These are phyloP conservation scores for Enteromius trimaculatus DNA, from an alignment of 2,797 vertebrate species.

Conservation along the genomic window DNA sequence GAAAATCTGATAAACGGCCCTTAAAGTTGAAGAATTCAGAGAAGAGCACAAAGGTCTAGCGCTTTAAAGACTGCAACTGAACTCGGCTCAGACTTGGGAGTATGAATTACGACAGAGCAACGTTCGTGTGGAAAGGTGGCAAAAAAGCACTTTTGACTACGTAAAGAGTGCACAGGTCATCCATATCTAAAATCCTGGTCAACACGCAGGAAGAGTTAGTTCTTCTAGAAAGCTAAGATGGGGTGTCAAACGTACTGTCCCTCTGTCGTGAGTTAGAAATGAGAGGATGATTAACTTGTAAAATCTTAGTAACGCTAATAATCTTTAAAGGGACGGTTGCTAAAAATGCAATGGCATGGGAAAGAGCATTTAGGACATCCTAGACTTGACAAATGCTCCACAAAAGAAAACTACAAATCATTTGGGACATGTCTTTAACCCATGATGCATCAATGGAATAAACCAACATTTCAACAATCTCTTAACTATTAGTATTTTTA, in stretches of 20 bases:
- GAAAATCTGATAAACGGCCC: slow-evolving; percentile 57
- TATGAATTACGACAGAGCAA: slow-evolving; percentile 50
- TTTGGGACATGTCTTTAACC: background rate
- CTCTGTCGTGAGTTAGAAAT: slow-evolving; percentile 48
- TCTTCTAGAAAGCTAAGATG: slow-evolving; percentile 28
- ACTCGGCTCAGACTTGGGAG: slow-evolving; percentile 47
- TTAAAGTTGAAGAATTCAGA: slow-evolving; percentile 60
- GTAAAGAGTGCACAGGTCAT: slow-evolving; percentile 24
- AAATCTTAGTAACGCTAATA: slow-evolving; percentile 56
- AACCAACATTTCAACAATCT: background rate
- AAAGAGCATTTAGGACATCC: background rate
- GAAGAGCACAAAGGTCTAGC: slow-evolving; percentile 51
- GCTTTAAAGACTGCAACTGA: slow-evolving; percentile 55
- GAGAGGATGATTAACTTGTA: slow-evolving; percentile 56
- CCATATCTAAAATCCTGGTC: background rate
- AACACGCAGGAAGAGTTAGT: slow-evolving; percentile 5
- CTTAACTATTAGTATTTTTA: background rate
- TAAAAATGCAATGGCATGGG: background rate
- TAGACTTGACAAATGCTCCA: background rate
- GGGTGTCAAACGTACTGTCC: slow-evolving; percentile 50
- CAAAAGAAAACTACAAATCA: background rate
- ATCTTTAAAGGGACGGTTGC: slow-evolving; percentile 49
- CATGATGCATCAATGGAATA: background rate
- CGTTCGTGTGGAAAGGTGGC: slow-evolving; percentile 40
- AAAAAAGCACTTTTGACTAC: slow-evolving; percentile 22